phyloP scores from a whole-genome alignment of 2,113 vertebrate genomes.

The Stictonetta naevosa region DNA sequence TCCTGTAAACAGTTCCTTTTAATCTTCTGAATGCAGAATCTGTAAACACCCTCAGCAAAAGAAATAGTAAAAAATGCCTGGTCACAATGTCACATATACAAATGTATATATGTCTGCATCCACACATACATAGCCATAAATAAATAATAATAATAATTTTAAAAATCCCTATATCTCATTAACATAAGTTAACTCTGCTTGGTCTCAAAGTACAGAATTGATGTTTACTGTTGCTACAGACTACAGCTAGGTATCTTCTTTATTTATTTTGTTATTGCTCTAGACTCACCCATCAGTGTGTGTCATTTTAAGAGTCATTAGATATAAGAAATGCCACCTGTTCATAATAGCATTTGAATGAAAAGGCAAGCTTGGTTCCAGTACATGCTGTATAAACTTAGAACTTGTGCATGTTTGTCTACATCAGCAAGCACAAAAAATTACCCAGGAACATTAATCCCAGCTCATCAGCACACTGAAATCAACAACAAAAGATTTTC shows the following conservation, averaged over 20 bases:
- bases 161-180: not conserved
- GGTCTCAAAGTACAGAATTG: not conserved
- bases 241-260: not conserved
- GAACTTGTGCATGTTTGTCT: conserved; percentile 16
- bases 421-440: conserved; percentile 36
- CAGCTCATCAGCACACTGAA: not conserved
- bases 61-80: not conserved
- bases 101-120: not conserved
- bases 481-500: conserved; percentile 15
- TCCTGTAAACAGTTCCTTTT: conserved; percentile 27
- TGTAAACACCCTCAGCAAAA: conserved; percentile 15
- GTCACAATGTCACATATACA: not conserved
- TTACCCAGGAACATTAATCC: conserved; percentile 27
- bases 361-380: not conserved
- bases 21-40: conserved; percentile 50
- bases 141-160: not conserved
- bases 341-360: not conserved
- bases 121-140: not conserved
- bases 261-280: conserved; percentile 5
- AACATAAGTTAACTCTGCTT: not conserved
- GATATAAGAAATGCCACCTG: conserved; percentile 6
- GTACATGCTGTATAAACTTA: not conserved
- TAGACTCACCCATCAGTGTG: not conserved
- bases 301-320: conserved; percentile 24
- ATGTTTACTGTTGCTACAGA: not conserved